Percentiles rank a stretch among this genome's conserved stretches.
Conservation (phyloP, 37 sponge, comb jelly and placozoan genomes). For the Halisarca cf. caerulea region DNA sequence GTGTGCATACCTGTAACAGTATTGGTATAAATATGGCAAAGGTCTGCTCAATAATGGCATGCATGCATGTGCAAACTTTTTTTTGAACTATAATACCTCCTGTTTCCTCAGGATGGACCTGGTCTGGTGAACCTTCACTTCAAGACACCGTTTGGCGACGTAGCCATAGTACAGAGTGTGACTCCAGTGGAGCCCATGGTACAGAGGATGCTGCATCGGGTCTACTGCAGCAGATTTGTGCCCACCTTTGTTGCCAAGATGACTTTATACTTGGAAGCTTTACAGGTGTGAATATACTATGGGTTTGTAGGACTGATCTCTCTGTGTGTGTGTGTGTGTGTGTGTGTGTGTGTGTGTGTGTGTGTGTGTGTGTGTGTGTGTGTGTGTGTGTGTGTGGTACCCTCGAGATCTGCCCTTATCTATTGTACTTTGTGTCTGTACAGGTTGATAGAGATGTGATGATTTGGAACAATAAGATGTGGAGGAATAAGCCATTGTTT, state of each 20-base stretch:
- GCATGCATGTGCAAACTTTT: neutral
- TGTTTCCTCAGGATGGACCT: slow-evolving; percentile 51
- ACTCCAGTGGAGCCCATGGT: slow-evolving; percentile 60
- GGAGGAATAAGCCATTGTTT: slow-evolving; percentile 37
- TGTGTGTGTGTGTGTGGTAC: no score
- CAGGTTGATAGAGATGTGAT: slow-evolving; percentile 62
- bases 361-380: neutral
- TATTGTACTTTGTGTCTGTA: neutral
- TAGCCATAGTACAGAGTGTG: slow-evolving; percentile 43
- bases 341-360: neutral
- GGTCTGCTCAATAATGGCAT: neutral
- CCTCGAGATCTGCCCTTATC: no score
- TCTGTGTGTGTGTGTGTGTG: no score
- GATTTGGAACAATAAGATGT: slow-evolving; percentile 66
- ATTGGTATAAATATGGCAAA: no score
- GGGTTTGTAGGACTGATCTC: no score
- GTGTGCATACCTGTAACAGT: no score
- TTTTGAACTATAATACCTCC: neutral
- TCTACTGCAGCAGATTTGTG: slow-evolving; percentile 40
- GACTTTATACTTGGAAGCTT: slow-evolving; percentile 10
- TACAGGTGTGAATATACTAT: slow-evolving; percentile 20
- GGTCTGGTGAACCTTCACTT: slow-evolving; percentile 42
- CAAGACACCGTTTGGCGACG: slow-evolving; percentile 32
- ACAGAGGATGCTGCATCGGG: slow-evolving; percentile 44
- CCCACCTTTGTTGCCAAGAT: slow-evolving; percentile 36